A percentile compares a stretch with the other conserved stretches of the same genome.
phyloP scores from a whole-genome alignment of 2,113 vertebrate genomes.

The Lates calcarifer region DNA sequence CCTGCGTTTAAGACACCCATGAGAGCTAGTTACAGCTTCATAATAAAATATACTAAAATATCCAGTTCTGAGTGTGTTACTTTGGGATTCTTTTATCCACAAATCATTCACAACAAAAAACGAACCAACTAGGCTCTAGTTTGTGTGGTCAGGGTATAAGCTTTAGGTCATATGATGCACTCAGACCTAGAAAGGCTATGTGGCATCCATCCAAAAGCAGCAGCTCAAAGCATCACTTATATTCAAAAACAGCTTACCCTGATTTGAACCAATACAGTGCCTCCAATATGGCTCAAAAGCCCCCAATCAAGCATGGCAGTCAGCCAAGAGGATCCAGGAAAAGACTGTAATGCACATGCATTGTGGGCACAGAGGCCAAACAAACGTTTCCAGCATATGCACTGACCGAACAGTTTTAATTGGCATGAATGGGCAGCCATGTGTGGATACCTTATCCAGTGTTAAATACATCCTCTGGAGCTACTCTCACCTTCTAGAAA shows the following conservation, averaged over 20 bases:
- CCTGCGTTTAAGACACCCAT: background rate
- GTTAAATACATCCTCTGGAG: background rate
- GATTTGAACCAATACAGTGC: background rate
- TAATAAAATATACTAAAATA: background rate
- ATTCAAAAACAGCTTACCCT: background rate
- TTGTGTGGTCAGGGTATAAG: background rate
- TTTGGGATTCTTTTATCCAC: background rate
- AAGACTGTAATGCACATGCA: background rate
- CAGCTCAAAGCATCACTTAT: conserved; percentile 3
- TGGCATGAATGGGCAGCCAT: too few species aligned
- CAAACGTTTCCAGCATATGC: background rate
- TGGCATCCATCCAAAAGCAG: conserved; percentile 2
- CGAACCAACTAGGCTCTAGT: background rate
- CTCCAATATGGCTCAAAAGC: background rate
- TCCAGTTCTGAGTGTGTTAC: background rate
- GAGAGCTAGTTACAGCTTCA: background rate
- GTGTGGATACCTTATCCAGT: background rate
- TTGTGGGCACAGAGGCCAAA: background rate
- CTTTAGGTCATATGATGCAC: background rate
- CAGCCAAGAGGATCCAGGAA: background rate
- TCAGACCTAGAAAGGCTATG: background rate
- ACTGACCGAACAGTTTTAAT: background rate
- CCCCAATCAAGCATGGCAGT: background rate
- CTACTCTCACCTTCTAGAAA: background rate
- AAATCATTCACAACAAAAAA: background rate